Evolutionary conservation across 2,797 vertebrate species (phyloP), one percentile per base, ranked within the genome.

Genomic region (Distichodus sexfasciatus): DNA sequence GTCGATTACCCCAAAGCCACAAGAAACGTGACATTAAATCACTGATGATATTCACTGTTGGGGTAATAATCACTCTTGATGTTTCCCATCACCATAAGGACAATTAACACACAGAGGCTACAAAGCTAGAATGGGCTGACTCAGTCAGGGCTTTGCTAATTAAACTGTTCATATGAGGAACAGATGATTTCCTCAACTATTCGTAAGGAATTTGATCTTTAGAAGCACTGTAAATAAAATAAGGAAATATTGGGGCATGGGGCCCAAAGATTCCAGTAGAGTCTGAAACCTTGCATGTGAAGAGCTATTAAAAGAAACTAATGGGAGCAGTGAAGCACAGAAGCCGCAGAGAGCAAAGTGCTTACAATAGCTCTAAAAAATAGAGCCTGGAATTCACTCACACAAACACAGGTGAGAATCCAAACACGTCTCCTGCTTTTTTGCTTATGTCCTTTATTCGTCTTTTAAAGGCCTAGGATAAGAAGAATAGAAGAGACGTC

Each of bases 91-190:
- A 47, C 58, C 71, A 80, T 74, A 82, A 82, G 78, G 76, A 84
- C 78, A 54, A 77, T 76, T 64, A 62, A 72, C 62, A 59, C 69
- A 69, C 15, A 24, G 74, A 72, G 69, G 66, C 71, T 78, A 68
- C 72, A 68, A 58, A 77, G 12, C n/a, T 62, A 75, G 82, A 84
- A 82, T 77, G 82, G 71, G 74, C 76, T 85, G 86, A 76, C 87
- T 83, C 79, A 88, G 76, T 76, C 47, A 75, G 59, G 5, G 79
- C 79, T 83, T 79, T 67, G 29, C 83, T 85, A 90, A 89, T 90
- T 88, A 86, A 85, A 83, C 71, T 77, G 83, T 77, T 80, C 84
- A 50, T 84, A 74, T 53, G 74, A 76, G 82, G 66, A 53, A 83
- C 68, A 79, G 79, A 73, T 70, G n/a, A n/a, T n/a, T n/a, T n/a